A percentile compares a stretch with the other conserved stretches of the same genome.
These are phyloP conservation scores for Hirtodrosophila confusa DNA, from an alignment of 2,888 invertebrate species.

Conservation along the genomic window DNA sequence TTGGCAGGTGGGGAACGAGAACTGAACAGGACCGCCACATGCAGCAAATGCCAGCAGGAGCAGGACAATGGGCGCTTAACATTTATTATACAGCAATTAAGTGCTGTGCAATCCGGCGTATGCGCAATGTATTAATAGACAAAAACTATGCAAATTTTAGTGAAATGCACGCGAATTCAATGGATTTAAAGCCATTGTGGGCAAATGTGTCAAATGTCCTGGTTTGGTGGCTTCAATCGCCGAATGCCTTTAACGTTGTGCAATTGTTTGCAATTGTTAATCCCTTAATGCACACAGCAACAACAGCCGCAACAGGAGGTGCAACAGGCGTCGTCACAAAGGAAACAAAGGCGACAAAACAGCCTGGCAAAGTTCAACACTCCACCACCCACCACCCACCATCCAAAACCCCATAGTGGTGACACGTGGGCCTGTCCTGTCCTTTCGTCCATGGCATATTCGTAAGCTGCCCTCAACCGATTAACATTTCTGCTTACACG, in stretches of 20 bases:
- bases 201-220: slow-evolving; percentile 5
- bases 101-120: slow-evolving; percentile 34
- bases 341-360: slow-evolving; percentile 17
- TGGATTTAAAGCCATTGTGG: slow-evolving; percentile 1
- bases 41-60: slow-evolving; percentile 11
- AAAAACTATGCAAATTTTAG: slow-evolving; percentile 5
- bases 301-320: slow-evolving; percentile 22
- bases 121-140: slow-evolving; percentile 37
- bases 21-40: not conserved
- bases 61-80: slow-evolving; percentile 40
- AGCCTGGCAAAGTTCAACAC: slow-evolving; percentile 10
- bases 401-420: slow-evolving; percentile 3
- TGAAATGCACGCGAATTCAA: slow-evolving; percentile 3
- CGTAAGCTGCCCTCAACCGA: slow-evolving; percentile 37
- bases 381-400: not conserved
- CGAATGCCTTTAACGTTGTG: slow-evolving; percentile 29
- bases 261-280: slow-evolving; percentile 43
- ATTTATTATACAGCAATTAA: slow-evolving; percentile 59
- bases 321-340: not conserved
- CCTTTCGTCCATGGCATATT: slow-evolving; percentile 15
- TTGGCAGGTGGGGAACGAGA: too few species aligned
- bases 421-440: slow-evolving; percentile 10
- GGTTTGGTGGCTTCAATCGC: slow-evolving; percentile 3
- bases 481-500: slow-evolving; percentile 40
- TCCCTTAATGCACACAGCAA: slow-evolving; percentile 34